A percentile compares a stretch with the other conserved stretches of the same genome.
Evolutionary conservation across 2,888 invertebrate species (phyloP).

Genomic region (Limnephilus auricula): DNA sequence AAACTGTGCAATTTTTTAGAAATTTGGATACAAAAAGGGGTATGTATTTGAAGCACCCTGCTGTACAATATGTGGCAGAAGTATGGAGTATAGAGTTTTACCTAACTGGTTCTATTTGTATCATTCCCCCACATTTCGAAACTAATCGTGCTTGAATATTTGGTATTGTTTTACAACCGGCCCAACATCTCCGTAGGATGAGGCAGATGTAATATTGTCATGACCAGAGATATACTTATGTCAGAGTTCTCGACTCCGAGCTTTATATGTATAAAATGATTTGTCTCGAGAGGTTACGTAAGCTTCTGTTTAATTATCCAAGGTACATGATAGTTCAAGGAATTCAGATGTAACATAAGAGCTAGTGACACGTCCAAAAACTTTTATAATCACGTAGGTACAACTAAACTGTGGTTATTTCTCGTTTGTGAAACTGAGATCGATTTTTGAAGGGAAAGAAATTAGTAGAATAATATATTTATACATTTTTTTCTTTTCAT

Average conservation of each 20-base stretch:
- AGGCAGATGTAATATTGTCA: not conserved
- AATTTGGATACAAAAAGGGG: too few relatives aligned
- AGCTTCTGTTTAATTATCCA: not conserved
- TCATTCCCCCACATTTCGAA: not conserved
- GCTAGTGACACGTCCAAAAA: not conserved
- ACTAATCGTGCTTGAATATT: not conserved
- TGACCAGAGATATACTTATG: not conserved
- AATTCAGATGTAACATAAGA: not conserved
- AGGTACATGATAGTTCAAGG: not conserved
- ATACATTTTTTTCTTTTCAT: too few relatives aligned
- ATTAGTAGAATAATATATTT: too few relatives aligned
- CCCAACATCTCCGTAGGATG: not conserved
- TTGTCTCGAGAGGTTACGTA: not conserved
- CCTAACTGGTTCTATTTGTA: not conserved
- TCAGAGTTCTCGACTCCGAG: not conserved
- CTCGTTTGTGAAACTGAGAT: too few relatives aligned
- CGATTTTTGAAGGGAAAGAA: too few relatives aligned
- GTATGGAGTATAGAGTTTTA: too few relatives aligned
- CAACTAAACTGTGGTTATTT: too few relatives aligned
- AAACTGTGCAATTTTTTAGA: too few relatives aligned
- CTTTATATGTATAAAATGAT: not conserved
- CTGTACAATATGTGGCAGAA: too few relatives aligned
- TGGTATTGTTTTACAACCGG: not conserved
- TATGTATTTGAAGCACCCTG: too few relatives aligned
- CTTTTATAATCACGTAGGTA: not conserved